A percentile compares a stretch with the other conserved stretches of the same genome.
Evolutionary conservation across 2,888 invertebrate species (phyloP).

Genomic region (Melolontha melolontha): DNA sequence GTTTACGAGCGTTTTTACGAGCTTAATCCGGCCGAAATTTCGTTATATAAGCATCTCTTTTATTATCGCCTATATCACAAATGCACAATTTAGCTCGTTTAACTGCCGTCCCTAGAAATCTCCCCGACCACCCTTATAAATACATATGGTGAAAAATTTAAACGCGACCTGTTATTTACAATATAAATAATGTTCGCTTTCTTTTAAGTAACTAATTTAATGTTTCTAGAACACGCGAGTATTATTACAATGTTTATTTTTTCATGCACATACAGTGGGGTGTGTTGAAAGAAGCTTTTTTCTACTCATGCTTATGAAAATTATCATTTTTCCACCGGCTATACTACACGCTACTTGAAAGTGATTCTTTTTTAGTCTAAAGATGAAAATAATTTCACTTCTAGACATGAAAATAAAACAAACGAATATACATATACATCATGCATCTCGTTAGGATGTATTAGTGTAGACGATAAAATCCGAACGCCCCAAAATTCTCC

Average conservation of each 20-base stretch:
- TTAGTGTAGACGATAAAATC: too few species aligned
- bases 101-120: neutral
- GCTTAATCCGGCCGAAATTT: conserved; percentile 33
- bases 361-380: too few species aligned
- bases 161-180: conserved; percentile 7
- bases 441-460: too few species aligned
- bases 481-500: too few species aligned
- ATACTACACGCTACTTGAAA: too few species aligned
- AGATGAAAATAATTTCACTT: too few species aligned
- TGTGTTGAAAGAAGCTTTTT: too few species aligned
- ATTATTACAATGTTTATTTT: neutral
- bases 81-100: conserved; percentile 5
- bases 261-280: neutral
- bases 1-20: conserved; percentile 36
- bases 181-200: neutral
- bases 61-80: conserved; percentile 28
- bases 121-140: neutral
- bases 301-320: too few species aligned
- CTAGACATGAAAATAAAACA: too few species aligned
- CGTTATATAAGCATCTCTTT: conserved; percentile 28
- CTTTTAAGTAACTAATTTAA: conserved; percentile 14
- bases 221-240: conserved; percentile 2
- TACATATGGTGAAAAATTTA: conserved; percentile 1
- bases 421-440: too few species aligned
- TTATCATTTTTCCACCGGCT: too few species aligned